Evolutionary conservation across 2,888 invertebrate genomes (phyloP).

Genomic region (Pelosia muscerda): DNA sequence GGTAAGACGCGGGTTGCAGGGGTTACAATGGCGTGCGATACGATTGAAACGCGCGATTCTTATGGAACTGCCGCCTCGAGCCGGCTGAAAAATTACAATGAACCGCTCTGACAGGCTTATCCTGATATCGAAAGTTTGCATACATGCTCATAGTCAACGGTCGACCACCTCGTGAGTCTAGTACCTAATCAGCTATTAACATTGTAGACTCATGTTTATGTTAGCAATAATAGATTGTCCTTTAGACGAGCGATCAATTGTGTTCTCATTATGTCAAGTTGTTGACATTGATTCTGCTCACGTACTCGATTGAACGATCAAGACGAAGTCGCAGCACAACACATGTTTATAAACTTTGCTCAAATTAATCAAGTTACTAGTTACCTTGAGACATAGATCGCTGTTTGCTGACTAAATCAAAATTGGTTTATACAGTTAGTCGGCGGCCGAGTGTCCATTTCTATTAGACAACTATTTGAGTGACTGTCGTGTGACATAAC

Average conservation of each 20-base stretch:
- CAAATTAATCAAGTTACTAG: not conserved
- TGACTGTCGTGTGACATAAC: not conserved
- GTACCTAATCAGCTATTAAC: not conserved
- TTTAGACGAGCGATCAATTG: not conserved
- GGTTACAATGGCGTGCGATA: constrained; percentile 38
- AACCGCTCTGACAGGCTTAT: constrained; percentile 20
- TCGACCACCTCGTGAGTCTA: not conserved
- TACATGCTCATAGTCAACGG: not conserved
- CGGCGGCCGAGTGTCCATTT: not conserved
- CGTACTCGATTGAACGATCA: too few relatives aligned
- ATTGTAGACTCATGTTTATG: not conserved
- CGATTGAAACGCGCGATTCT: constrained; percentile 35
- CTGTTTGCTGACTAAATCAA: not conserved
- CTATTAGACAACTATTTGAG: constrained; percentile 4
- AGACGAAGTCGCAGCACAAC: too few relatives aligned
- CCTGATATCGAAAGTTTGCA: constrained; percentile 20
- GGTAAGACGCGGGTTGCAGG: constrained; percentile 10
- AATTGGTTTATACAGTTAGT: not conserved
- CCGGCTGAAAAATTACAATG: constrained; percentile 49
- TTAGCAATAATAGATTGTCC: not conserved
- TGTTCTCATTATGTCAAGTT: too few relatives aligned
- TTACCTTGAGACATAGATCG: not conserved
- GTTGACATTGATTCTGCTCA: too few relatives aligned
- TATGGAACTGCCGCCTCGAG: constrained; percentile 19
- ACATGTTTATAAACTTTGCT: not conserved